These are phyloP conservation scores for Syritta pipiens DNA, from an alignment of 2,888 invertebrate genomes.

Conservation along the genomic window DNA sequence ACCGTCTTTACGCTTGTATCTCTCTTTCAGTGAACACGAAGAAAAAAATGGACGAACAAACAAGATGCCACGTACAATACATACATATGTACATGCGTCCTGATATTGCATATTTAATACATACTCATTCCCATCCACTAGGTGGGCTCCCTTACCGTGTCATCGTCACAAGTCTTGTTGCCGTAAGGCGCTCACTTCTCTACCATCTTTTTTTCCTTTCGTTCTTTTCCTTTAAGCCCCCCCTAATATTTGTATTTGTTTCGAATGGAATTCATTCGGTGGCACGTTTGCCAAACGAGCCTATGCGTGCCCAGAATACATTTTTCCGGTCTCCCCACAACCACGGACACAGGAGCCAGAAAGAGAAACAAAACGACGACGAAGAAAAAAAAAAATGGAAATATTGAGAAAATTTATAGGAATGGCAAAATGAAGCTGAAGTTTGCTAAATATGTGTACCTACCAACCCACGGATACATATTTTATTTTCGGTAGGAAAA, in stretches of 20 bases:
- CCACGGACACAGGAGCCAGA: slow-evolving; percentile 3
- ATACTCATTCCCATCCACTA: slow-evolving; percentile 30
- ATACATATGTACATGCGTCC: slow-evolving; percentile 38
- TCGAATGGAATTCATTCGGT: slow-evolving; percentile 73
- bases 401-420: slow-evolving; percentile 54
- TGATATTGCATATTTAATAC: slow-evolving; percentile 67
- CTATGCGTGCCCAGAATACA: slow-evolving; percentile 78
- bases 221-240: slow-evolving; percentile 17
- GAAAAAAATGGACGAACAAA: slow-evolving; percentile 2
- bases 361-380: not conserved
- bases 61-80: slow-evolving; percentile 43
- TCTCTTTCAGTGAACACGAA: not conserved
- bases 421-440: slow-evolving; percentile 58
- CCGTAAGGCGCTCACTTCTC: slow-evolving; percentile 18
- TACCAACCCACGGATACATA: slow-evolving; percentile 36
- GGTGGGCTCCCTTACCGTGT: slow-evolving; percentile 51
- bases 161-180: slow-evolving; percentile 47
- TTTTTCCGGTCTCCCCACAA: slow-evolving; percentile 69
- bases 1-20: slow-evolving; percentile 23
- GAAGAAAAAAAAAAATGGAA: slow-evolving; percentile 11
- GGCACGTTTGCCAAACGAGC: slow-evolving; percentile 78
- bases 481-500: slow-evolving; percentile 21
- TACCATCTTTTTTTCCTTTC: slow-evolving; percentile 11
- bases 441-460: slow-evolving; percentile 48
- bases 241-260: slow-evolving; percentile 64